A percentile compares a stretch with the other conserved stretches of the same genome.
Conservation (phyloP, 2,797 vertebrate genomes). For the Spinus pinus region DNA sequence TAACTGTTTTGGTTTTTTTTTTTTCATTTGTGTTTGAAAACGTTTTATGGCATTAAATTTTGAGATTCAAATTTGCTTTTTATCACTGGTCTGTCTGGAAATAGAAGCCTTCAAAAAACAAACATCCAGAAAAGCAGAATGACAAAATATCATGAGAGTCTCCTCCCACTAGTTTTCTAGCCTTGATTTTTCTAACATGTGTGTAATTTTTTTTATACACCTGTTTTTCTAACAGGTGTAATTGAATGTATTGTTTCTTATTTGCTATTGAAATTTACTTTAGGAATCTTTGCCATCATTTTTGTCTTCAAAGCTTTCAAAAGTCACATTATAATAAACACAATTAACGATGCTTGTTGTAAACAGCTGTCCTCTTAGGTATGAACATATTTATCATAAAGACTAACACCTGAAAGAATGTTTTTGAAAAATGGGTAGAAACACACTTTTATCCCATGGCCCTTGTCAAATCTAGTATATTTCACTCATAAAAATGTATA, state of each 20-base stretch:
- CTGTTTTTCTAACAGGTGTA: not conserved
- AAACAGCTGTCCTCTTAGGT: not conserved
- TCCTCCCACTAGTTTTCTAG: not conserved
- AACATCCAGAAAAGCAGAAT: not conserved
- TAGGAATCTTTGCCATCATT: not conserved
- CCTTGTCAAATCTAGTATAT: not conserved
- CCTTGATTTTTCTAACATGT: not conserved
- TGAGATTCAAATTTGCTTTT: not conserved
- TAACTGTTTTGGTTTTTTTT: too few relatives aligned
- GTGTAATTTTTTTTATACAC: too few relatives aligned
- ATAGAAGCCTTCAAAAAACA: not conserved
- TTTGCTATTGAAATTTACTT: not conserved
- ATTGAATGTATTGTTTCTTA: not conserved
- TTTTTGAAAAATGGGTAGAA: not conserved
- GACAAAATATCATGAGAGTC: not conserved
- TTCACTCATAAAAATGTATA: not conserved
- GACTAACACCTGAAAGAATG: not conserved
- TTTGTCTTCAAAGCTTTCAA: not conserved
- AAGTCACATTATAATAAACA: not conserved
- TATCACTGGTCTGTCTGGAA: not conserved
- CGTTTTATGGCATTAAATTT: accelerated
- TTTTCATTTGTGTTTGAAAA: not conserved
- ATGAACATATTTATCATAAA: not conserved
- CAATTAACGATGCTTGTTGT: not conserved
- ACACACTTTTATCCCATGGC: not conserved